Evolutionary conservation across 2,797 vertebrate genomes (phyloP), one percentile per base, ranked within the genome.

Genomic region (Melanotaenia maccullochi): DNA sequence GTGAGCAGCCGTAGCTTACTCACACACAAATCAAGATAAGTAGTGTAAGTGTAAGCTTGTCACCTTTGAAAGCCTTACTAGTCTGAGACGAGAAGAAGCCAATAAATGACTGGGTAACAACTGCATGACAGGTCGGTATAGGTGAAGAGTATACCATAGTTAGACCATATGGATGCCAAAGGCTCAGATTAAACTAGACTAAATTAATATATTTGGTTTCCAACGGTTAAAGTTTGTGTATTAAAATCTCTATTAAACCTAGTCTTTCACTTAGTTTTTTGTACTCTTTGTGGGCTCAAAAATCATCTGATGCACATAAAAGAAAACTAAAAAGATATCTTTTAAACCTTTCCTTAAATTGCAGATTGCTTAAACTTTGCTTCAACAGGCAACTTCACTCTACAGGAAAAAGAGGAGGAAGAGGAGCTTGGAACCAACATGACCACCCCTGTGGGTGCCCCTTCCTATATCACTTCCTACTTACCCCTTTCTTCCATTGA

Each of bases 371-470:
- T 4, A n/a, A 79, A 60, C 30, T 11, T 60, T 20, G 68, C 55
- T 60, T 85, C 81, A 71, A 76, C 73, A 75, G 35, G 78, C 73
- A 65, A 82, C 87, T 85, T 86, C 77, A 76, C 76, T 35, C 73
- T 47, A 1, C 65, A 80, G 61, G 68, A 72, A 79, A 77, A 61
- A 69, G 77, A 83, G 85, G 78, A 77, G 85, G 87, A 84, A 73
- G 79, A 77, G 90, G 91, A 81, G 89, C 87, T 79, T 92, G 92
- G 93, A 93, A 88, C 82, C 92, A 93, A 93, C 93, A 95, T 94
- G 94, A 89, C 80, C 76, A 68, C 92, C 93, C 93, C 88, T 89
- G 90, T 93, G 92, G 92, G 91, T 93, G 85, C 88, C 88, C 87
- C 71, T 81, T 82, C 77, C 84, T 90, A 24, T 88, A 83, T 87